phyloP scores from a whole-genome alignment of 2,797 vertebrate species.

The Lagorchestes hirsutus region DNA sequence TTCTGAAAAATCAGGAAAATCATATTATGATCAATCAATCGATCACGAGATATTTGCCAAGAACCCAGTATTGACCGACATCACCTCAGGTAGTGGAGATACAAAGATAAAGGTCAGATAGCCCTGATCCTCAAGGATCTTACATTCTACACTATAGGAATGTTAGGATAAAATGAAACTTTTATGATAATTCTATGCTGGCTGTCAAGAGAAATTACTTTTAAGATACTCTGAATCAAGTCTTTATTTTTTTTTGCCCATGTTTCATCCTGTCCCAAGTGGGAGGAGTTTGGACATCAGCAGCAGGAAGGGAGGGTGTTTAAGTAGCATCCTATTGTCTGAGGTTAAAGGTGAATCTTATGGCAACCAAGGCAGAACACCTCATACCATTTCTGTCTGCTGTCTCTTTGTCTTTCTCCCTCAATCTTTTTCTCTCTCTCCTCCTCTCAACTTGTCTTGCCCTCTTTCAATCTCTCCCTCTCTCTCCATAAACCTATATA shows the following conservation, averaged over 20 bases:
- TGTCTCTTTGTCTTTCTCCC: not conserved
- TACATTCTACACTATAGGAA: not conserved
- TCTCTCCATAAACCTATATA: no score
- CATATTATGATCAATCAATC: not conserved
- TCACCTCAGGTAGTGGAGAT: not conserved
- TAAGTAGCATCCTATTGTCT: not conserved
- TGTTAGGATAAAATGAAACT: not conserved
- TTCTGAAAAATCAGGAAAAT: conserved; percentile 79
- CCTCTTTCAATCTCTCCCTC: not conserved
- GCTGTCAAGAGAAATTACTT: not conserved
- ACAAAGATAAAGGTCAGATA: not conserved
- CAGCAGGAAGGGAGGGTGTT: not conserved
- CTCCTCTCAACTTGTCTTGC: no score
- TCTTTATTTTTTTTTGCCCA: not conserved
- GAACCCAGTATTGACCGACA: not conserved
- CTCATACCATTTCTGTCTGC: no score
- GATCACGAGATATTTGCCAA: not conserved
- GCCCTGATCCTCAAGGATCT: not conserved
- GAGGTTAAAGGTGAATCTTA: conserved; percentile 41
- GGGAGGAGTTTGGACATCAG: not conserved
- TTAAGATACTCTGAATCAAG: not conserved
- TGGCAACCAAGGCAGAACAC: not conserved
- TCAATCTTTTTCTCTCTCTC: no score
- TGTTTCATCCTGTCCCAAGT: not conserved
- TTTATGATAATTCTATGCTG: not conserved